phyloP scores from a whole-genome alignment of 2,113 vertebrate genomes.

The Melanostigma gelatinosum region DNA sequence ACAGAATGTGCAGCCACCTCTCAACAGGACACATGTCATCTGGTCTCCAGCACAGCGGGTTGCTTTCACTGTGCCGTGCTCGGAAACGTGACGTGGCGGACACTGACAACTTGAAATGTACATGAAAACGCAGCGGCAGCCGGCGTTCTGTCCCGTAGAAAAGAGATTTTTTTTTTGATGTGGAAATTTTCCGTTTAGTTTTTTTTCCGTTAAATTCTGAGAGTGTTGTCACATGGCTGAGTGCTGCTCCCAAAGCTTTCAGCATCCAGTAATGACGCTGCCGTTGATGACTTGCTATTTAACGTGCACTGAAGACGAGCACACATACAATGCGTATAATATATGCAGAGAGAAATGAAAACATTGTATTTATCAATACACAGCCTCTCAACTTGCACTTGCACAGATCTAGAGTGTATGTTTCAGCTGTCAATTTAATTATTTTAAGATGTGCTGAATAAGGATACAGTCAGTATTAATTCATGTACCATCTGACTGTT shows the following conservation, averaged over 20 bases:
- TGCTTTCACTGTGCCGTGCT: conserved; percentile 59
- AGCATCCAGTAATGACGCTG: conserved; percentile 62
- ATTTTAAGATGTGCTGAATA: neutral
- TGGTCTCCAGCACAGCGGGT: conserved; percentile 79
- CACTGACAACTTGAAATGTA: conserved; percentile 67
- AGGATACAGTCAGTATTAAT: neutral
- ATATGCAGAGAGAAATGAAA: conserved; percentile 8
- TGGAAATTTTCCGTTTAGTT: conserved; percentile 19
- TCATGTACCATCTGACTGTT: neutral
- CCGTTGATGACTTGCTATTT: conserved; percentile 59
- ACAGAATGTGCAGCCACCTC: conserved; percentile 69
- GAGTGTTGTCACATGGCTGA: conserved; percentile 60
- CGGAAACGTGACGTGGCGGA: conserved; percentile 56
- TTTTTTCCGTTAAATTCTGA: neutral
- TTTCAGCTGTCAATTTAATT: neutral
- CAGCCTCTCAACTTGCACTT: neutral
- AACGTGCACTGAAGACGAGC: conserved; percentile 30
- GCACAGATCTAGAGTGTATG: neutral
- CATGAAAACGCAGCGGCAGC: conserved; percentile 56
- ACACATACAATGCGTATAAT: neutral
- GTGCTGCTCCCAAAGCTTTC: conserved; percentile 47
- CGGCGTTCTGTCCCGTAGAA: conserved; percentile 14
- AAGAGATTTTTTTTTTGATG: conserved; percentile 58
- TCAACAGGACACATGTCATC: conserved; percentile 77
- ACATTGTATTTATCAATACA: neutral